These are phyloP conservation scores for Capreolus pygargus DNA, from an alignment of 2,113 vertebrate species.

Conservation along the genomic window DNA sequence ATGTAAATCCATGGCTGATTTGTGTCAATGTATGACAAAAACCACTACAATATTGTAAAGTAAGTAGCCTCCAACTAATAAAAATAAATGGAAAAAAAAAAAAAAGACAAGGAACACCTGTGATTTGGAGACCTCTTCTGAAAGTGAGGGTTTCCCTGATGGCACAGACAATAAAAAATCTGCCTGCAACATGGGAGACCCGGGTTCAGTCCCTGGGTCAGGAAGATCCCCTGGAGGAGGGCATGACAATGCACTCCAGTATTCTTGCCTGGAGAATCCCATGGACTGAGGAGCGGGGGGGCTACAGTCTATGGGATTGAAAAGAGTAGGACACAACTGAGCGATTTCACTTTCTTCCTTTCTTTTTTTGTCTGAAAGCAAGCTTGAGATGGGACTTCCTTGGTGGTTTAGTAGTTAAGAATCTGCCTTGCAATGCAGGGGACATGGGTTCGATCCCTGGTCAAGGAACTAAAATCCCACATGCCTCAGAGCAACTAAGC, in stretches of 20 bases:
- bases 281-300: background rate
- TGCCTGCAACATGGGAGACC: background rate
- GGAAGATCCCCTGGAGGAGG: background rate
- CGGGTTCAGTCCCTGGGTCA: too few species aligned
- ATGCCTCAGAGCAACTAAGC: background rate
- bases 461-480: background rate
- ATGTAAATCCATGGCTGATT: too few species aligned
- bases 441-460: background rate
- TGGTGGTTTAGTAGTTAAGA: background rate
- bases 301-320: background rate
- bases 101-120: background rate
- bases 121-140: background rate
- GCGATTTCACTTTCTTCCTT: background rate
- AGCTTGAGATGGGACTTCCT: background rate
- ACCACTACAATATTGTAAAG: too few species aligned
- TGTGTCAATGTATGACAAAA: too few species aligned
- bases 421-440: background rate
- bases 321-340: background rate
- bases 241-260: background rate
- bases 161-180: background rate
- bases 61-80: too few species aligned
- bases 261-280: background rate
- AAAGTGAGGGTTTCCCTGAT: background rate
- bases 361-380: background rate
- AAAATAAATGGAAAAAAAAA: too few species aligned